Conservation (phyloP, 2,113 vertebrate species). For the Tragelaphus imberbis region DNA sequence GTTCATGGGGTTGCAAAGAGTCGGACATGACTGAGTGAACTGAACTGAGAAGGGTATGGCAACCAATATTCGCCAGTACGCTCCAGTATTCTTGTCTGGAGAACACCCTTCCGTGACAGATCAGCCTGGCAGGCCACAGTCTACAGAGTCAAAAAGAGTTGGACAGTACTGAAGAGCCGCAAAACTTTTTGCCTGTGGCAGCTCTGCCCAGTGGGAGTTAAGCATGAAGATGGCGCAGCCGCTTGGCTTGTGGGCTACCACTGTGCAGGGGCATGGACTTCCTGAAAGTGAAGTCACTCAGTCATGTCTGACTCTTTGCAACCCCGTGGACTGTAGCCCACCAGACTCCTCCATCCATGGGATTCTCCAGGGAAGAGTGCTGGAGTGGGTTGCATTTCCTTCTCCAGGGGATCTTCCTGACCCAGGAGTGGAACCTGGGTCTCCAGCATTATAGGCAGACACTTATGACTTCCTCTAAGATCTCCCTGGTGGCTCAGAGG, state of each 20-base stretch:
- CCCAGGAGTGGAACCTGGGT: not conserved
- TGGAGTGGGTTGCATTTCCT: not conserved
- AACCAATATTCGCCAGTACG: not conserved
- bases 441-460: not conserved
- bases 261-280: not conserved
- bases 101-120: not conserved
- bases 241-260: not conserved
- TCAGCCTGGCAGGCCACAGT: not conserved
- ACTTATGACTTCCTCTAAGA: too few relatives aligned
- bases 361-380: not conserved
- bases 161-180: fast-evolving
- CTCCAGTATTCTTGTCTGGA: not conserved
- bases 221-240: not conserved
- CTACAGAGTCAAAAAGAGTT: not conserved
- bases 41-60: not conserved
- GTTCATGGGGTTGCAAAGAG: not conserved
- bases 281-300: not conserved
- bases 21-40: not conserved
- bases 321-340: not conserved
- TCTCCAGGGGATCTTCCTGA: not conserved
- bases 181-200: not conserved
- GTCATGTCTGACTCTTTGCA: not conserved
- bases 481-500: too few relatives aligned
- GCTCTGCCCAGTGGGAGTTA: not conserved
- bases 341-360: not conserved